Conservation (phyloP, 1,140 invertebrate genomes). For the Eupeodes corollae region DNA sequence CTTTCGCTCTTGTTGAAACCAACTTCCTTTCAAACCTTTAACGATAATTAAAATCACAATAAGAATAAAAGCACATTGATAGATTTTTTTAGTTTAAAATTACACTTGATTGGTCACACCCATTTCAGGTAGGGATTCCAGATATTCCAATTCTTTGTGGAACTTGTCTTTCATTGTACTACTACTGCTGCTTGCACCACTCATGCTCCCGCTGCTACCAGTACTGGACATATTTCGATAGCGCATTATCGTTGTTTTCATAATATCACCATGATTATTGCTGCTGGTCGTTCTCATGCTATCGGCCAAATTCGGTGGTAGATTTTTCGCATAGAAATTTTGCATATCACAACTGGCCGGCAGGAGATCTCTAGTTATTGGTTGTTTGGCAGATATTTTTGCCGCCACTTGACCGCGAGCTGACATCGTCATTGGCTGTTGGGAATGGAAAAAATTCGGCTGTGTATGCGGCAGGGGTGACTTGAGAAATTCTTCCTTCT, state of each 20-base stretch:
- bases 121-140: slow-evolving; percentile 31
- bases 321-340: slow-evolving; percentile 1
- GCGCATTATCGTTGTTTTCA: too few relatives aligned
- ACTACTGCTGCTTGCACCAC: slow-evolving; percentile 9
- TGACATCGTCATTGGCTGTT: slow-evolving; percentile 1
- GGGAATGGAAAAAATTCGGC: slow-evolving; percentile 12
- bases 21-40: slow-evolving; percentile 30
- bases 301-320: slow-evolving; percentile 1
- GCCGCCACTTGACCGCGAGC: slow-evolving; percentile 8
- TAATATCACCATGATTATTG: too few relatives aligned
- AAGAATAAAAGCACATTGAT: not conserved
- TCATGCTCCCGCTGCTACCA: not conserved
- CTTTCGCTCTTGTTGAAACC: slow-evolving; percentile 33
- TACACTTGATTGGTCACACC: slow-evolving; percentile 36
- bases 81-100: slow-evolving; percentile 4
- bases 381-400: slow-evolving; percentile 5
- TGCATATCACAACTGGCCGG: slow-evolving; percentile 11
- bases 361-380: slow-evolving; percentile 9
- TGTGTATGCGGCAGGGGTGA: slow-evolving; percentile 43
- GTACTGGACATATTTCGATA: too few relatives aligned
- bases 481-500: slow-evolving; percentile 76
- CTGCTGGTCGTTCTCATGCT: not conserved
- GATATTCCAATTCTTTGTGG: slow-evolving; percentile 29
- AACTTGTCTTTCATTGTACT: slow-evolving; percentile 21
- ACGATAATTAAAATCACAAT: not conserved